Percentiles rank a stretch among this genome's conserved stretches.
Evolutionary conservation across 2,888 invertebrate species (phyloP).

Genomic region (Cryptocephalus moraei): DNA sequence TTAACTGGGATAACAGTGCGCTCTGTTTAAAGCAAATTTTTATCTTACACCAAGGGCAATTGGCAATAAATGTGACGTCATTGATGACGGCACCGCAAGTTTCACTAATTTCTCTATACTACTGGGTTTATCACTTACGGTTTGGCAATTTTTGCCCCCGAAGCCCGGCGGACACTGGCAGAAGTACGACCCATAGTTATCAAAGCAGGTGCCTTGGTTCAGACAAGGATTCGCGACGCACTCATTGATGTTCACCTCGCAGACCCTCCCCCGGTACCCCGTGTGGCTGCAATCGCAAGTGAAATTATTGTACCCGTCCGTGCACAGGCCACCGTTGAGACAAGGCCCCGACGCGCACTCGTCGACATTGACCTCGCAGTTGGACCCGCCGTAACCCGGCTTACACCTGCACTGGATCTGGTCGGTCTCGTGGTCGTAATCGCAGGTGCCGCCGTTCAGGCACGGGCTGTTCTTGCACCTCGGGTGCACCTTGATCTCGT

Average conservation of each 20-base stretch:
- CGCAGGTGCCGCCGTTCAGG: conserved; percentile 67
- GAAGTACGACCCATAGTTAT: conserved; percentile 69
- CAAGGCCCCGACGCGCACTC: conserved; percentile 67
- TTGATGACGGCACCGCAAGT: too few relatives aligned
- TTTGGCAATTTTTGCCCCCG: conserved; percentile 69
- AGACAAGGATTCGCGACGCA: conserved; percentile 59
- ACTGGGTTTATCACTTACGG: conserved; percentile 41
- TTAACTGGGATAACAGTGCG: too few relatives aligned
- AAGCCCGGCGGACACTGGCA: conserved; percentile 74
- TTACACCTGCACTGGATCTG: conserved; percentile 19
- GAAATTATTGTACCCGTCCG: conserved; percentile 63
- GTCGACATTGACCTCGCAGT: conserved; percentile 65
- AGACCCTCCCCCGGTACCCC: conserved; percentile 62
- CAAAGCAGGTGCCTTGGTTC: conserved; percentile 69
- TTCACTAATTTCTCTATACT: too few relatives aligned
- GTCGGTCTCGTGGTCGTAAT: conserved; percentile 45
- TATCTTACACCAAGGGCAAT: too few relatives aligned
- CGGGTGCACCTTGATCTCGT: conserved; percentile 57
- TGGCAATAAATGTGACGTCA: too few relatives aligned
- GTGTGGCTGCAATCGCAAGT: conserved; percentile 69
- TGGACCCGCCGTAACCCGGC: conserved; percentile 53
- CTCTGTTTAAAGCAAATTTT: too few relatives aligned
- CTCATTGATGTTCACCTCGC: conserved; percentile 73
- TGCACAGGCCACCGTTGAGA: conserved; percentile 53
- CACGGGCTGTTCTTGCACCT: conserved; percentile 67